Conservation (phyloP, 2,888 invertebrate species). For the Eupsilia transversa region DNA sequence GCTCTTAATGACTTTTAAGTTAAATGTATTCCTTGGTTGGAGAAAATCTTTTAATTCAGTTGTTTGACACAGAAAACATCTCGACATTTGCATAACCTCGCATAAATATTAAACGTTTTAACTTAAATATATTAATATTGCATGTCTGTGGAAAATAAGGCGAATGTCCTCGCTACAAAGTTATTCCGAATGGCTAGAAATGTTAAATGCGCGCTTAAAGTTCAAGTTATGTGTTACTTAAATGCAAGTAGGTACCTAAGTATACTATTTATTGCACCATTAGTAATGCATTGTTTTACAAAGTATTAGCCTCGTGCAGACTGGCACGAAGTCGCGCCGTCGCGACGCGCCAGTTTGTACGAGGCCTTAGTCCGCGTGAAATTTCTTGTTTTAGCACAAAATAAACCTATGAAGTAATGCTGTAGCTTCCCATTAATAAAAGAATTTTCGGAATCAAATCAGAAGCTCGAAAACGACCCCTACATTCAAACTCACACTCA, state of each 20-base stretch:
- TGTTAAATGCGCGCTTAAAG: constrained; percentile 49
- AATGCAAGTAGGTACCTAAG: background rate
- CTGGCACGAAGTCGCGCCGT: no score
- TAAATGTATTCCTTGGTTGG: constrained; percentile 51
- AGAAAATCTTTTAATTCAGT: constrained; percentile 65
- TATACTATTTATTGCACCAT: constrained; percentile 31
- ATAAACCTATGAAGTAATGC: no score
- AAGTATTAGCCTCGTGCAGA: no score
- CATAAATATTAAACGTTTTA: constrained; percentile 75
- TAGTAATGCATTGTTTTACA: constrained; percentile 13
- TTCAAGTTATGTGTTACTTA: constrained; percentile 41
- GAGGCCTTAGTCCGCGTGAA: no score
- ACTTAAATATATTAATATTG: constrained; percentile 66
- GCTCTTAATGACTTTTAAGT: constrained; percentile 54
- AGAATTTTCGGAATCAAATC: no score
- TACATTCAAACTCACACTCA: no score
- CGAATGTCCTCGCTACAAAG: constrained; percentile 44
- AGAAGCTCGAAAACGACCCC: no score
- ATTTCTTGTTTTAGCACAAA: no score
- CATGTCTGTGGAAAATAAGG: constrained; percentile 55
- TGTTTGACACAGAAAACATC: constrained; percentile 68
- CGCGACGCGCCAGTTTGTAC: no score
- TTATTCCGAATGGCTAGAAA: constrained; percentile 40
- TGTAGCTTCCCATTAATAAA: no score
- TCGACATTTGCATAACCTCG: constrained; percentile 71